phyloP scores from a whole-genome alignment of 2,113 vertebrate genomes.

The Motacilla tschutschensis region DNA sequence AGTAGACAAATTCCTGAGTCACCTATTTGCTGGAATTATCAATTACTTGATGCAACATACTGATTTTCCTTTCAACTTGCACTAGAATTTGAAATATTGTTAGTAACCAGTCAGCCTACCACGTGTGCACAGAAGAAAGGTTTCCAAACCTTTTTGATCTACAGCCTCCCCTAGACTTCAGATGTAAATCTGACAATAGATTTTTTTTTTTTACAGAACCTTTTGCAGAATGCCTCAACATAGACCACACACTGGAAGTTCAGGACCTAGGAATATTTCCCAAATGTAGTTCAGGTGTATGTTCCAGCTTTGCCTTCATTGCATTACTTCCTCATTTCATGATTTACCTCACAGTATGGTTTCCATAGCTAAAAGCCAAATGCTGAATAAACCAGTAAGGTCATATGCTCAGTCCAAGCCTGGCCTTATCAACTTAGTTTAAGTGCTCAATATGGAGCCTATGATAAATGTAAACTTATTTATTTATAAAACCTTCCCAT shows the following conservation, averaged over 20 bases:
- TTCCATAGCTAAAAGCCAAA: not conserved
- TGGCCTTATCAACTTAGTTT: not conserved
- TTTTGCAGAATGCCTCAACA: not conserved
- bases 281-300: not conserved
- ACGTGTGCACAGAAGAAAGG: rapidly evolving
- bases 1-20: not conserved
- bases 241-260: not conserved
- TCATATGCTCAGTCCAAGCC: not conserved
- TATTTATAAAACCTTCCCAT: not conserved
- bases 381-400: not conserved
- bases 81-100: not conserved
- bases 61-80: not conserved
- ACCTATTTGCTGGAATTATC: not conserved
- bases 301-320: not conserved
- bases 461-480: not conserved
- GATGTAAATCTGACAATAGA: not conserved
- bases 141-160: not conserved
- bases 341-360: not conserved
- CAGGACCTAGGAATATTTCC: not conserved
- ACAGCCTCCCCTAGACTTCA: not conserved
- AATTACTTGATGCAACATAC: not conserved
- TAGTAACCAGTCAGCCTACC: not conserved
- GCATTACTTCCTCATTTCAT: not conserved
- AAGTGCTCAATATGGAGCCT: not conserved
- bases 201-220: not conserved